A percentile compares a stretch with the other conserved stretches of the same genome.
These are phyloP conservation scores for Thera britannica DNA, from an alignment of 2,888 invertebrate species.

Conservation along the genomic window DNA sequence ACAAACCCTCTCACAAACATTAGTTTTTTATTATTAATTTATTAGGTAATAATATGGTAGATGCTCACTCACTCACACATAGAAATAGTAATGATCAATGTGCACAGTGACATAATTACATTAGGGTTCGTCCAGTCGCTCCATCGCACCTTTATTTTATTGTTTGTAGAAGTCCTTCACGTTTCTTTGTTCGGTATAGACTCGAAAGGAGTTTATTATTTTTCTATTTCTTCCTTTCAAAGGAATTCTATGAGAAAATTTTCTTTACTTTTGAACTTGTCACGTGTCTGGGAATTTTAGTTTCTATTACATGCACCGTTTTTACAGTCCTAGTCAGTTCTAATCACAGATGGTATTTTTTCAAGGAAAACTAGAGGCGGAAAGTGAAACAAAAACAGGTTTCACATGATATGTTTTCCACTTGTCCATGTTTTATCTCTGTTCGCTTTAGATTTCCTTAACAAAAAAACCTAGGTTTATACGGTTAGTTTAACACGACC, in stretches of 20 bases:
- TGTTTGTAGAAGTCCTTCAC: slow-evolving; percentile 5
- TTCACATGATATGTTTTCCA: too few relatives aligned
- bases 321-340: not conserved
- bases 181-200: slow-evolving; percentile 5
- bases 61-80: not conserved
- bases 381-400: too few relatives aligned
- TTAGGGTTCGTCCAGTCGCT: slow-evolving; percentile 7
- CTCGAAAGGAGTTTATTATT: slow-evolving; percentile 1
- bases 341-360: too few relatives aligned
- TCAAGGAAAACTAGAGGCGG: too few relatives aligned
- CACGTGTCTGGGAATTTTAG: not conserved
- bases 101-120: slow-evolving; percentile 3
- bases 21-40: too few relatives aligned
- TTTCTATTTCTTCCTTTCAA: not conserved
- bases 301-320: not conserved
- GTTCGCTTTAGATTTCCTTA: too few relatives aligned
- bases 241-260: not conserved
- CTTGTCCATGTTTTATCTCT: too few relatives aligned
- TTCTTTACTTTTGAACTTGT: not conserved
- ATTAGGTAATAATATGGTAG: not conserved
- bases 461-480: too few relatives aligned
- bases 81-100: slow-evolving; percentile 7
- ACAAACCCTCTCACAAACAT: too few relatives aligned
- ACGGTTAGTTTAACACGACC: too few relatives aligned
- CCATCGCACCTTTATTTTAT: not conserved